Conservation (phyloP, 2,888 invertebrate species). For the Harmothoe impar region DNA sequence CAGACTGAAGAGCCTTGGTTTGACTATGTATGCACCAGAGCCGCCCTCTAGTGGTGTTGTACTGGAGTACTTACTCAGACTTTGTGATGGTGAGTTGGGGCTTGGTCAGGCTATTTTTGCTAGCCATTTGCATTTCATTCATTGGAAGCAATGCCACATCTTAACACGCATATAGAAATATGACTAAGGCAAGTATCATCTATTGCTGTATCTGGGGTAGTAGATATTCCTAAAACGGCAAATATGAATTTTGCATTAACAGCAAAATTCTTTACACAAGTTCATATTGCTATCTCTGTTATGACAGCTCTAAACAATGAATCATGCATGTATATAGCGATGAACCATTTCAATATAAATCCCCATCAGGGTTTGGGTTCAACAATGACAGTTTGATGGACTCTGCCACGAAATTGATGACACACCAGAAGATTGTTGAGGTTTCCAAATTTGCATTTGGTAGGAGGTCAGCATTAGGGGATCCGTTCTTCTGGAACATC, state of each 20-base stretch:
- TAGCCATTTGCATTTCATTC: not conserved
- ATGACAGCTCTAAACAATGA: not conserved
- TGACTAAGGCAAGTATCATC: not conserved
- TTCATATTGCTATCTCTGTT: no score
- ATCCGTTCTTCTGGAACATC: slow-evolving; percentile 87
- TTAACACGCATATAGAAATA: not conserved
- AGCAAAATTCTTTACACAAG: no score
- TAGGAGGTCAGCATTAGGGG: slow-evolving; percentile 92
- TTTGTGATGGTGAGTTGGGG: slow-evolving; percentile 67
- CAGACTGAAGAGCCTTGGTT: slow-evolving; percentile 61
- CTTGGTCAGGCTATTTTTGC: not conserved
- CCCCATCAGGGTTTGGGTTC: not conserved
- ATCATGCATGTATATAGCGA: not conserved
- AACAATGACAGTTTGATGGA: not conserved
- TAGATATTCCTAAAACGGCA: not conserved
- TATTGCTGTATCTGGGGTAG: not conserved
- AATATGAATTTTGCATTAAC: no score
- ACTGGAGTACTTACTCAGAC: slow-evolving; percentile 68
- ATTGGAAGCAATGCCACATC: not conserved
- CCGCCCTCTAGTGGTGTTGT: slow-evolving; percentile 70
- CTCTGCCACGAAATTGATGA: slow-evolving; percentile 76
- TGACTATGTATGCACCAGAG: slow-evolving; percentile 65
- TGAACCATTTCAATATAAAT: no score
- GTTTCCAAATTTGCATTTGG: slow-evolving; percentile 96
- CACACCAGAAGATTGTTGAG: slow-evolving; percentile 93